Evolutionary conservation across 2,797 vertebrate species (phyloP).

Genomic region (Lepus oiostolus): DNA sequence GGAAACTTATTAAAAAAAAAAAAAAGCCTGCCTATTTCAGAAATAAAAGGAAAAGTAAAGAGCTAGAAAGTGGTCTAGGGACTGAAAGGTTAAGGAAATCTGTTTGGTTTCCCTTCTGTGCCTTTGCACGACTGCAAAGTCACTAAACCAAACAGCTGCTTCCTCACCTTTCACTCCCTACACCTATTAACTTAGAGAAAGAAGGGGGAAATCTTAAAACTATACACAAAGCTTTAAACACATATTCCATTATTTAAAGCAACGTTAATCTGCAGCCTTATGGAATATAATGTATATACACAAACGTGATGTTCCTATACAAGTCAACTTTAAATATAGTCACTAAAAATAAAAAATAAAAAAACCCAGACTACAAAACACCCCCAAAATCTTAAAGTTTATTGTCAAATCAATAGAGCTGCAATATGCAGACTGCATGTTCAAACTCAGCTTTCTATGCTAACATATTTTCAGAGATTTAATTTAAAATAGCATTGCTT

Average conservation of each 20-base stretch:
- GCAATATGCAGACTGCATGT: constrained; percentile 86
- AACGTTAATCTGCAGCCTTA: constrained; percentile 99
- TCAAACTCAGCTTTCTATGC: constrained; percentile 85
- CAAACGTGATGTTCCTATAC: constrained; percentile 88
- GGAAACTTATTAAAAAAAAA: constrained; percentile 84
- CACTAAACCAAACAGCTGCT: constrained; percentile 96
- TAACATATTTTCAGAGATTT: constrained; percentile 87
- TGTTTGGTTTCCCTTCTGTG: constrained; percentile 93
- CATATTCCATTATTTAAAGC: constrained; percentile 95
- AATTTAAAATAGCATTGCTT: constrained; percentile 88
- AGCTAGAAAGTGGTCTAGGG: constrained; percentile 94
- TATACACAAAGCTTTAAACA: constrained; percentile 96
- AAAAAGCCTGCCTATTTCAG: constrained; percentile 88
- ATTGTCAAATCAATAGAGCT: constrained; percentile 87
- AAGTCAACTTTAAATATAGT: constrained; percentile 87
- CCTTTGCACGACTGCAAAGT: constrained; percentile 92
- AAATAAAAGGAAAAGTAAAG: constrained; percentile 89
- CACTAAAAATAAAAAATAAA: constrained; percentile 85
- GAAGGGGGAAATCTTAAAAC: constrained; percentile 89
- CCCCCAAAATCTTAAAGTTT: constrained; percentile 77
- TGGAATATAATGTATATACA: constrained; percentile 94
- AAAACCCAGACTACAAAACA: constrained; percentile 77
- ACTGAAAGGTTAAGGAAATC: constrained; percentile 96
- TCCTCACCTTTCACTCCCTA: constrained; percentile 96
- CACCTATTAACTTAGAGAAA: constrained; percentile 91